A percentile compares a stretch with the other conserved stretches of the same genome.
Evolutionary conservation across 2,888 invertebrate species (phyloP).

Genomic region (Saturnia pavonia): DNA sequence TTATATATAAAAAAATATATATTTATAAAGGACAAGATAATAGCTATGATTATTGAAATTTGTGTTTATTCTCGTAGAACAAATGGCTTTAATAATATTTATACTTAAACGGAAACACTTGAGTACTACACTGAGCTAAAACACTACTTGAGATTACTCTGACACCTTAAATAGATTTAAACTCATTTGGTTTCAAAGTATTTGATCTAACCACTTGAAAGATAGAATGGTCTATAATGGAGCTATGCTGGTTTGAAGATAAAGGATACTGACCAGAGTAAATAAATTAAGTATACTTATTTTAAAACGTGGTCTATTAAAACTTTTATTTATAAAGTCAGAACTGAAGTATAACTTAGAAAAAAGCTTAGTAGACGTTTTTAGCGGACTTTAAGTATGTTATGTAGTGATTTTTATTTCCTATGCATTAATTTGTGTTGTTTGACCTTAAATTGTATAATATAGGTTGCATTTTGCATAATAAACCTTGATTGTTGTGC

Average conservation of each 20-base stretch:
- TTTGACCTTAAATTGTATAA: too few relatives aligned
- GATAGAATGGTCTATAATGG: conserved; percentile 22
- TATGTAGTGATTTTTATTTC: too few relatives aligned
- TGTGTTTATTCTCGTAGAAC: background rate
- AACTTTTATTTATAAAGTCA: background rate
- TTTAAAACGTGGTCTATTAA: background rate
- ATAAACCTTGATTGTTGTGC: too few relatives aligned
- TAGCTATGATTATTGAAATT: background rate
- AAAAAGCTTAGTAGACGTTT: conserved; percentile 1
- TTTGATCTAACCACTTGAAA: conserved; percentile 73
- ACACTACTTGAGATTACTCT: conserved; percentile 64
- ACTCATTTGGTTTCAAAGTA: conserved; percentile 53
- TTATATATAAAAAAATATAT: too few relatives aligned
- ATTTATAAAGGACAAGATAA: too few relatives aligned
- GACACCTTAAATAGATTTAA: conserved; percentile 74
- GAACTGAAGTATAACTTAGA: background rate
- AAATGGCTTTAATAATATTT: background rate
- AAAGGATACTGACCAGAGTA: conserved; percentile 34
- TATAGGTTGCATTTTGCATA: too few relatives aligned
- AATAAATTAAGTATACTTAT: conserved; percentile 20
- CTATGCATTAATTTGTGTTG: too few relatives aligned
- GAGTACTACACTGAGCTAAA: conserved; percentile 47
- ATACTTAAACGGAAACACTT: conserved; percentile 64
- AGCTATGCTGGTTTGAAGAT: conserved; percentile 24
- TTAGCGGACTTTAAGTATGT: too few relatives aligned